Base-by-base conservation (phyloP, 2,113 vertebrate species). In the Australoheros scitulus region DNA sequence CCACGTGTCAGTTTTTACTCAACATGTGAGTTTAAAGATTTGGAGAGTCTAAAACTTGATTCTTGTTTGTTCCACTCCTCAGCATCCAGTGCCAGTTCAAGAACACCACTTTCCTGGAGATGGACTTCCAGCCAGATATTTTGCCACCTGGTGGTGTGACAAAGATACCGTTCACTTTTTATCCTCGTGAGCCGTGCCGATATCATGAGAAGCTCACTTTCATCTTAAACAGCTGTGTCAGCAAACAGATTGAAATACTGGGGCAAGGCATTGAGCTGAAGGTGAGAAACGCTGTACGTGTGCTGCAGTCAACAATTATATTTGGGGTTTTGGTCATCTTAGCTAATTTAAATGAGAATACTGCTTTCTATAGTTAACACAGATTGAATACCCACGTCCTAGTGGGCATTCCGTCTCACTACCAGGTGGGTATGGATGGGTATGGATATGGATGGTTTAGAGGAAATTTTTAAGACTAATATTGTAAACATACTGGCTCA, bases 261-360 rank as follows among this genome's bases (percentile, higher is more conserved):
- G 98, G 97, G 7, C 96, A 94, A 59, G 98, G 97, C 47, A 83
- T 93, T 0, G 94, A 97, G 87, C 88, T 97, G 93, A 98, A 97
- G 97, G 98, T 98, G 85, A 94, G 91, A 14, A 38, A 41, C 38
- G 6, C 8, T 47, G 2, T 38, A 68, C 47, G 64, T 41, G 38
- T 11, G 38, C 64, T 11, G 41, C 10, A 41, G 41, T 41, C 3
- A 41, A 38, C 7, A 41, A 38, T 41, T 41, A 11, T 41, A 41
- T 41, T 41, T 41, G 10, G 22, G 41, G 26, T 68, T 70, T 50
- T 50, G 1, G 24, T 50, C 22, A 55, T 1, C 52, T 55, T 55
- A 20, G 18, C 52, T 20, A 7, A 20, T 20, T 55, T 55, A 55
- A 50, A 68, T 2, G 26, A 43, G 3, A 68, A 52, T 47, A 47